A percentile compares a stretch with the other conserved stretches of the same genome.
phyloP scores from a whole-genome alignment of 64 coral and sea anemone species.

The Trachythela sp. region DNA sequence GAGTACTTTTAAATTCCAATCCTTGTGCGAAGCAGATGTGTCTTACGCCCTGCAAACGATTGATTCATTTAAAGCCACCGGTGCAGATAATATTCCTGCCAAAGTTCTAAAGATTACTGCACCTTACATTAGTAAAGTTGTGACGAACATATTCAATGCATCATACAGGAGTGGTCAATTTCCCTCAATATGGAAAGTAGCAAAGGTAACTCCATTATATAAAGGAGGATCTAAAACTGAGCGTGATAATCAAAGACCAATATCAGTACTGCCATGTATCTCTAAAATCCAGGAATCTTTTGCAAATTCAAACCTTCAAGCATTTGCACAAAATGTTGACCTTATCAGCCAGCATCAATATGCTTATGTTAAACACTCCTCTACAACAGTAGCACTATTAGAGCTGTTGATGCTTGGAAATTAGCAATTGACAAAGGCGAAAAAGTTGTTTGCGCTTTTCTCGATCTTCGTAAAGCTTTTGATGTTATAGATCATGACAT shows the following conservation, averaged over 20 bases:
- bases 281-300: constrained; percentile 12
- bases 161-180: not conserved
- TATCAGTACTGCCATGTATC: constrained; percentile 24
- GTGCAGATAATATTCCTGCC: constrained; percentile 29
- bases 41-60: constrained; percentile 24
- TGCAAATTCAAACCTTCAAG: constrained; percentile 25
- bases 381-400: constrained; percentile 42
- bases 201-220: constrained; percentile 8
- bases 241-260: constrained; percentile 17
- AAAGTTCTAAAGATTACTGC: constrained; percentile 9
- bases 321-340: constrained; percentile 2
- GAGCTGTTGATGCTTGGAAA: constrained; percentile 46
- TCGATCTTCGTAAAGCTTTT: constrained; percentile 38
- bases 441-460: constrained; percentile 39
- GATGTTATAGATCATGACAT: constrained; percentile 45
- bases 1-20: not conserved
- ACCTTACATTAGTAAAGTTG: not conserved
- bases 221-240: not conserved
- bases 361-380: constrained; percentile 34
- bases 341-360: constrained; percentile 27
- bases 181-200: constrained; percentile 11
- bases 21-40: constrained; percentile 26
- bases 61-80: constrained; percentile 1
- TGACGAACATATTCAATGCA: constrained; percentile 6
- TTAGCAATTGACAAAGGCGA: constrained; percentile 28